phyloP scores from a whole-genome alignment of 2,113 vertebrate species.

The Rhynchopsitta pachyrhyncha region DNA sequence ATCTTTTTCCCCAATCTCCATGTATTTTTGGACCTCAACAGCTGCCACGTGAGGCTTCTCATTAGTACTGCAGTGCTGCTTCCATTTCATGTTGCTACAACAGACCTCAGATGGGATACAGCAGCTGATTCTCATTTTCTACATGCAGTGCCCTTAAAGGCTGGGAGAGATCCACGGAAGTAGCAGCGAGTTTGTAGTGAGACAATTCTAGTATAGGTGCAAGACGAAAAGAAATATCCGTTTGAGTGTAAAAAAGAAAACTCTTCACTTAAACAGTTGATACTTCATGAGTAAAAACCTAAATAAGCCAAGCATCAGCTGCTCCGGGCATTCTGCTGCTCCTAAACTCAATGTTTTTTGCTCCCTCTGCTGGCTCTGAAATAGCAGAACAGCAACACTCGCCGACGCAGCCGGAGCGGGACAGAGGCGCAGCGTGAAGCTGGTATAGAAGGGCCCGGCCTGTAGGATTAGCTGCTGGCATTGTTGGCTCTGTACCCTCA shows the following conservation, averaged over 20 bases:
- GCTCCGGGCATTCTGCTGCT: background rate
- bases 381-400: background rate
- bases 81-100: background rate
- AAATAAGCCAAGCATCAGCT: background rate
- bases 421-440: background rate
- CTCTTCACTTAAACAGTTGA: background rate
- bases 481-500: background rate
- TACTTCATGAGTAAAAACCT: background rate
- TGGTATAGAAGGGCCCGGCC: background rate
- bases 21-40: background rate
- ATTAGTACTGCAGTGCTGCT: background rate
- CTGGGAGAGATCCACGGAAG: background rate
- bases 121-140: background rate
- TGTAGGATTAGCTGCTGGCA: background rate
- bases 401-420: background rate
- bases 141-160: background rate
- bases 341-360: conserved; percentile 32
- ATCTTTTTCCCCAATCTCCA: background rate
- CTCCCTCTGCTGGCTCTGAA: conserved; percentile 56
- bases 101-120: background rate
- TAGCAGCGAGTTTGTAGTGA: background rate
- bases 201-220: background rate
- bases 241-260: background rate
- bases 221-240: background rate
- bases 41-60: background rate